Conservation (phyloP, 2,888 invertebrate genomes). For the Rhingia rostrata region DNA sequence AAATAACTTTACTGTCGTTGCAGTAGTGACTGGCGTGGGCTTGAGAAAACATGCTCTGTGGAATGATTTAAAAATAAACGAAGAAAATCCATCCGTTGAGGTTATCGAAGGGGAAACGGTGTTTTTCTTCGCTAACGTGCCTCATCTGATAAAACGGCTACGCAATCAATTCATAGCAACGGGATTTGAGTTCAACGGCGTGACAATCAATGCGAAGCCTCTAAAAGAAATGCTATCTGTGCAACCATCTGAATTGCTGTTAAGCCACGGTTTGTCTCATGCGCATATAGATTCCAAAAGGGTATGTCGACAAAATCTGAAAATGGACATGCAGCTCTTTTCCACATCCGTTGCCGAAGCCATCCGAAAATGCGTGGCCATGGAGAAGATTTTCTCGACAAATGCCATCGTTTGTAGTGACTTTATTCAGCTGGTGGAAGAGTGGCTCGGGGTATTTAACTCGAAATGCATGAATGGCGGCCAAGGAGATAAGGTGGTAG, state of each 20-base stretch:
- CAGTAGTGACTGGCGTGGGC: constrained; percentile 37
- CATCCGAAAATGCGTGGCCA: constrained; percentile 32
- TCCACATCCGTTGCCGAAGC: constrained; percentile 22
- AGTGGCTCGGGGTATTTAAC: constrained; percentile 41
- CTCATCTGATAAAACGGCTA: constrained; percentile 43
- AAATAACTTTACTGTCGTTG: constrained; percentile 36
- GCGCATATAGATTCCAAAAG: constrained; percentile 15
- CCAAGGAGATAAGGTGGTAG: constrained; percentile 1
- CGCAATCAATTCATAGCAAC: constrained; percentile 30
- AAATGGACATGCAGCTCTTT: constrained; percentile 28
- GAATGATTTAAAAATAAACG: constrained; percentile 19
- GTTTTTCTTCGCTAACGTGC: constrained; percentile 41
- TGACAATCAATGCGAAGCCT: constrained; percentile 18
- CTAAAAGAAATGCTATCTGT: constrained; percentile 22
- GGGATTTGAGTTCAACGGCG: constrained; percentile 1
- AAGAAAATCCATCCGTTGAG: constrained; percentile 12
- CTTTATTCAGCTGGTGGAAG: constrained; percentile 38
- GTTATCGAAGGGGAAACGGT: constrained; percentile 24
- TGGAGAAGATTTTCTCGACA: constrained; percentile 30
- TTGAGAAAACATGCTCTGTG: constrained; percentile 29
- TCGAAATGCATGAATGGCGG: neutral
- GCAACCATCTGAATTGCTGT: constrained; percentile 17
- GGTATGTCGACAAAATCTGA: constrained; percentile 28
- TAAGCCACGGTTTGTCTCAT: constrained; percentile 19
- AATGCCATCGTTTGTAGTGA: constrained; percentile 35